These are phyloP conservation scores for Vombatus ursinus DNA, from an alignment of 2,113 vertebrate species.

Conservation along the genomic window DNA sequence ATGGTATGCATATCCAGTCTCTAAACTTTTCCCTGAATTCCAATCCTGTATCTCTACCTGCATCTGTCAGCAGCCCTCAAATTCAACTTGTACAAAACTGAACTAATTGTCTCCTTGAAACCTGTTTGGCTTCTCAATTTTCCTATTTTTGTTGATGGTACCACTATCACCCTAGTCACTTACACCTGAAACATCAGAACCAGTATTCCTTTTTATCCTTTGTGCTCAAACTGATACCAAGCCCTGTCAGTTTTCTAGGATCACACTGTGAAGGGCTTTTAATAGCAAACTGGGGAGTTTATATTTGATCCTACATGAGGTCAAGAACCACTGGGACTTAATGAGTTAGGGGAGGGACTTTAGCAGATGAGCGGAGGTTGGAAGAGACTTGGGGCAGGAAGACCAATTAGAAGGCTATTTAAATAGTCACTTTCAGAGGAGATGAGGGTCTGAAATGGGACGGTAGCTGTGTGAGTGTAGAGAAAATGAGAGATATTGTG, in stretches of 20 bases:
- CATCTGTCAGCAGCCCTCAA: no score
- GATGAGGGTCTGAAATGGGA: not conserved
- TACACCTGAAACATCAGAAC: not conserved
- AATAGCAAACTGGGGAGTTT: not conserved
- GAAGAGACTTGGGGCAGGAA: not conserved
- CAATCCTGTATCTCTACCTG: no score
- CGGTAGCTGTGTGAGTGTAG: not conserved
- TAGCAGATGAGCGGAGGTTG: not conserved
- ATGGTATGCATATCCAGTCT: no score
- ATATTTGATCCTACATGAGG: no score
- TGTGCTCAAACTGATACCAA: not conserved
- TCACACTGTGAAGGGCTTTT: not conserved
- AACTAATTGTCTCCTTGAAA: not conserved
- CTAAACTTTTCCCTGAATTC: no score
- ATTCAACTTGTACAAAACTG: not conserved
- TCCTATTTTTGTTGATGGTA: not conserved
- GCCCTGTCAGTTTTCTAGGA: not conserved
- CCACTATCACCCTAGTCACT: no score
- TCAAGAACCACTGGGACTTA: not conserved
- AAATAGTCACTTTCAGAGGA: not conserved
- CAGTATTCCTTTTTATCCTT: not conserved
- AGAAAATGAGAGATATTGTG: not conserved
- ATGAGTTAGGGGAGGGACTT: not conserved
- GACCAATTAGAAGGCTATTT: not conserved
- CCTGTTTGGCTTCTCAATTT: not conserved